Evolutionary conservation across 2,113 vertebrate genomes (phyloP), one percentile per base, ranked within the genome.

Genomic region (Cyanoramphus novaezelandiae): DNA sequence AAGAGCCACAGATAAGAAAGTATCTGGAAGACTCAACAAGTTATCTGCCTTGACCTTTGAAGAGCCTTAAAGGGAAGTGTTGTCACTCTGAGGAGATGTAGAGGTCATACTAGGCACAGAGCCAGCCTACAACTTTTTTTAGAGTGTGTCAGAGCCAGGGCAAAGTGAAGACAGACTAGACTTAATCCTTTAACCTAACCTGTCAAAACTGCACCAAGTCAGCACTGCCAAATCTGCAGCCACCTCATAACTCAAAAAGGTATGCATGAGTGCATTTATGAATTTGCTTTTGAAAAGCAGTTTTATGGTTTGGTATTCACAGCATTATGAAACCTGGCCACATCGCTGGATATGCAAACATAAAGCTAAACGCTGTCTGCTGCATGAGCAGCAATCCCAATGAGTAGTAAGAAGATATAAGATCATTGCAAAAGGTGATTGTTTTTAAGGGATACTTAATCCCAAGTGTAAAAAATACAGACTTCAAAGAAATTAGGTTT

Each of bases 1-100:
- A 97, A 97, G 94, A 96, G 92, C 60, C 11, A n/a, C 81, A 95
- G 98, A 98, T 98, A 98, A 98, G 93, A 82, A 96, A 92, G 85
- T 97, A 97, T 97, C 95, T 94, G 33, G 67, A 91, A 95, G 91
- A 83, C 69, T 96, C 76, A 71, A 90, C 91, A 98, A 98, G 98
- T 98, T 98, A 98, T 98, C 98, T 97, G 93, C 88, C 81, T 82
- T 90, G 97, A 98, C 98, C 98, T 98, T 95, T 98, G 94, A 94
- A 98, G 97, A 97, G 97, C 97, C 97, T 95, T 97, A 94, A 93
- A 97, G 95, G 91, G 93, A 97, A 98, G 98, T 98, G 98, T 98
- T 98, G 98, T 98, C 98, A 98, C 96, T 97, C 90, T 23, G 86
- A 94, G 97, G 95, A 97, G 97, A 98, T 97, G 96, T 97, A 94